A percentile compares a stretch with the other conserved stretches of the same genome.
phyloP scores from a whole-genome alignment of 2,113 vertebrate species.

The Pygoscelis antarcticus region DNA sequence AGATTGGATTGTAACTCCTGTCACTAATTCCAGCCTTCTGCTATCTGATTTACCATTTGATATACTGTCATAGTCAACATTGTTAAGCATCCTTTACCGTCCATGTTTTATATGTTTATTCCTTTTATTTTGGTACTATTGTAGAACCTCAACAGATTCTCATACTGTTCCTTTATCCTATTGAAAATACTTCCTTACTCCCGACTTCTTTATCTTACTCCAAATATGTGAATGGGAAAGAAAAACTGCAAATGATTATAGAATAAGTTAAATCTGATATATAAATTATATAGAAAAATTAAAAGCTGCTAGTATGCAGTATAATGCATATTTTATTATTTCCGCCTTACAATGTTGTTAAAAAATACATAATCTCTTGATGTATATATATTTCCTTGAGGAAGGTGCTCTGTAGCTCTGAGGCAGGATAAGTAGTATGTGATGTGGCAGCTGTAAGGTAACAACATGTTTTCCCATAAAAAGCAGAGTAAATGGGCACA shows the following conservation, averaged over 20 bases:
- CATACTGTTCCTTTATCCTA: neutral
- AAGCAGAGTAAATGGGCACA: slow-evolving; percentile 79
- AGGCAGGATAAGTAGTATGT: slow-evolving; percentile 75
- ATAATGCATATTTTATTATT: slow-evolving; percentile 80
- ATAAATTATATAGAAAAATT: slow-evolving; percentile 73
- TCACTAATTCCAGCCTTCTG: neutral
- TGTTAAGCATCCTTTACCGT: neutral
- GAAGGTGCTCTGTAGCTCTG: slow-evolving; percentile 76
- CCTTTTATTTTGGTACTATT: neutral
- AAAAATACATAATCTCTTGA: slow-evolving; percentile 81
- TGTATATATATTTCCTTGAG: slow-evolving; percentile 78
- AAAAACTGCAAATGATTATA: slow-evolving; percentile 57
- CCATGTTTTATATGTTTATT: neutral
- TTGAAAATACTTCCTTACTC: neutral
- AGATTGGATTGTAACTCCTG: neutral
- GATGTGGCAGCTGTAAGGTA: slow-evolving; percentile 81
- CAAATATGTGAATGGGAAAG: slow-evolving; percentile 10
- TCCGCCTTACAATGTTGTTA: slow-evolving; percentile 70
- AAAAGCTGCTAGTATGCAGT: slow-evolving; percentile 56
- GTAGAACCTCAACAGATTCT: neutral
- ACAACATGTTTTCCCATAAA: slow-evolving; percentile 84
- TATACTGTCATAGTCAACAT: neutral
- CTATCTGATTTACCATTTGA: neutral
- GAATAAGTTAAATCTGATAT: slow-evolving; percentile 69
- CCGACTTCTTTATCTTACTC: neutral